Percentiles rank a stretch among this genome's conserved stretches.
phyloP scores from a whole-genome alignment of 2,797 vertebrate genomes.

The Leptoclinus maculatus region DNA sequence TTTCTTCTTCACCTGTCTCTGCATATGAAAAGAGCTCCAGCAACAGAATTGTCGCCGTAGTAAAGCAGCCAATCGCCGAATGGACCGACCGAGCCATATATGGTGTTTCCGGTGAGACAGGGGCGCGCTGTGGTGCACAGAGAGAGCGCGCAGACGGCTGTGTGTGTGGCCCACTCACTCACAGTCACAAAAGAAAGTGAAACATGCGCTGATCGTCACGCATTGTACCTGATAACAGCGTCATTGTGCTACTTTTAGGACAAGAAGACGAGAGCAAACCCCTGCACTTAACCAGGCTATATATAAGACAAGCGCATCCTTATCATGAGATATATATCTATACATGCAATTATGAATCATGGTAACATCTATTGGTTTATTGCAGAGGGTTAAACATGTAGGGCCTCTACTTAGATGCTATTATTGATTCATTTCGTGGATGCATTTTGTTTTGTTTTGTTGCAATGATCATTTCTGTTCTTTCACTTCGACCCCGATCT shows the following conservation, averaged over 20 bases:
- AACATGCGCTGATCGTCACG: conserved; percentile 39
- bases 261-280: not conserved
- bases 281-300: conserved; percentile 10
- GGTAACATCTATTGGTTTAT: not conserved
- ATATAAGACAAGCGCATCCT: not conserved
- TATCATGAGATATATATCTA: not conserved
- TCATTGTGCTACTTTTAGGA: conserved; percentile 35
- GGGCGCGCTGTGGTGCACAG: conserved; percentile 42
- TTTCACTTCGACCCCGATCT: not conserved
- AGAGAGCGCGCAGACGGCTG: conserved; percentile 36
- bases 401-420: not conserved
- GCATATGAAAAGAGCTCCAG: conserved; percentile 65
- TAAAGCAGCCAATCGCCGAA: conserved; percentile 74
- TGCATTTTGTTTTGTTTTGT: not conserved
- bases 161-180: conserved; percentile 55
- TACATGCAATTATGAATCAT: not conserved
- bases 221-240: conserved; percentile 44
- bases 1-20: conserved; percentile 40
- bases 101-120: conserved; percentile 78
- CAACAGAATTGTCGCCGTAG: conserved; percentile 69
- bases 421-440: not conserved
- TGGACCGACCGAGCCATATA: conserved; percentile 76
- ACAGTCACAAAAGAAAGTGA: conserved; percentile 66
- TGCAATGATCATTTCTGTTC: not conserved
- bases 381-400: not conserved